A percentile compares a stretch with the other conserved stretches of the same genome.
Evolutionary conservation across 2,888 invertebrate genomes (phyloP).

Genomic region (Mythimna vitellina): DNA sequence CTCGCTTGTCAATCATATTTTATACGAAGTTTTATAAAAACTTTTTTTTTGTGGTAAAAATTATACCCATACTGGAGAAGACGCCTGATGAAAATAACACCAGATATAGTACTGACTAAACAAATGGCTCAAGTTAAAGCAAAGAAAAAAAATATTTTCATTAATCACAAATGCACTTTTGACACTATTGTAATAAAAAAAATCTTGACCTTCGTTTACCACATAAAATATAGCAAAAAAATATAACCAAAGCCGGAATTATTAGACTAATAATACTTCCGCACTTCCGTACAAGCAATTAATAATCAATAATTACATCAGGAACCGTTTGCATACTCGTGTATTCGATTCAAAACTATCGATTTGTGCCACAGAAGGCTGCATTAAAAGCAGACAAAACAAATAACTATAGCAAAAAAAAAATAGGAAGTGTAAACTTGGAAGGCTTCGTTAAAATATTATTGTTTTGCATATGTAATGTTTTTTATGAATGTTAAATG

Average conservation of each 20-base stretch:
- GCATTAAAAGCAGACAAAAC: slow-evolving; percentile 18
- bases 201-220: slow-evolving; percentile 32
- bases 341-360: slow-evolving; percentile 40
- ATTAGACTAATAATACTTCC: slow-evolving; percentile 33
- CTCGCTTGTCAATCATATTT: slow-evolving; percentile 59
- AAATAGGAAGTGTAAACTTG: slow-evolving; percentile 27
- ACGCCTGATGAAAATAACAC: neutral
- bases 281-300: slow-evolving; percentile 52
- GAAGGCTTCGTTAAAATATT: neutral
- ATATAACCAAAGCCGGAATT: slow-evolving; percentile 47
- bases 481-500: neutral
- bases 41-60: neutral
- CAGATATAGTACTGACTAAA: neutral
- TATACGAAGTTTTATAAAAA: neutral
- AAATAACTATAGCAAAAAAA: slow-evolving; percentile 22
- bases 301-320: slow-evolving; percentile 38
- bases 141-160: neutral
- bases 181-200: neutral
- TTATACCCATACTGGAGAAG: too few species aligned
- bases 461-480: neutral
- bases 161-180: neutral
- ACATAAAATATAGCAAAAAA: neutral
- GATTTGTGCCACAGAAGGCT: slow-evolving; percentile 45
- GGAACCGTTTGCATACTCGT: slow-evolving; percentile 42
- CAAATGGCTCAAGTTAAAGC: neutral